Percentiles rank a stretch among this genome's conserved stretches.
phyloP scores from a whole-genome alignment of 2,888 invertebrate genomes.

The Plebejus anna region DNA sequence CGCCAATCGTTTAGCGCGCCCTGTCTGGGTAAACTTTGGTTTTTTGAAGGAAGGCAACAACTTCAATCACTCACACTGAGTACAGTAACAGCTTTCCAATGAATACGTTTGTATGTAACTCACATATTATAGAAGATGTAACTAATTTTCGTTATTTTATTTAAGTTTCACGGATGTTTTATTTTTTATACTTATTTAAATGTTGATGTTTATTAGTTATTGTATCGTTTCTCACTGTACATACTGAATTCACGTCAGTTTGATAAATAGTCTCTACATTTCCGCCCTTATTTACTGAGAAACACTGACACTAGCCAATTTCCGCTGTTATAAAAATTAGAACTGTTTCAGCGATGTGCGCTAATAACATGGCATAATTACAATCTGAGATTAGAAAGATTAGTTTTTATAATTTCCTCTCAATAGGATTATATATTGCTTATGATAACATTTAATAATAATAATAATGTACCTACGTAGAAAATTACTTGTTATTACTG shows the following conservation, averaged over 20 bases:
- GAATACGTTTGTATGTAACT: too few relatives aligned
- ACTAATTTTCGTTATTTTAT: too few relatives aligned
- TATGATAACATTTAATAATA: neutral
- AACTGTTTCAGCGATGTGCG: neutral
- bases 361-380: neutral
- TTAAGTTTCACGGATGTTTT: too few relatives aligned
- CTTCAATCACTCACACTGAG: too few relatives aligned
- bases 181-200: too few relatives aligned
- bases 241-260: neutral
- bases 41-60: too few relatives aligned
- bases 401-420: neutral
- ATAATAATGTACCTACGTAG: neutral
- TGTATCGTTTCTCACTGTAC: conserved; percentile 1
- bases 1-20: too few relatives aligned
- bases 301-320: conserved; percentile 11
- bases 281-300: conserved; percentile 11
- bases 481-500: too few relatives aligned
- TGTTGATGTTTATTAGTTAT: neutral
- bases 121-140: too few relatives aligned
- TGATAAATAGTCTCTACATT: conserved; percentile 15
- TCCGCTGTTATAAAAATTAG: conserved; percentile 1
- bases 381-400: neutral
- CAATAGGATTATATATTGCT: neutral
- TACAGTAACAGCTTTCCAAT: too few relatives aligned
- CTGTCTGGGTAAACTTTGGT: too few relatives aligned